These are phyloP conservation scores for Glareola pratincola DNA, from an alignment of 2,113 vertebrate genomes.

Conservation along the genomic window DNA sequence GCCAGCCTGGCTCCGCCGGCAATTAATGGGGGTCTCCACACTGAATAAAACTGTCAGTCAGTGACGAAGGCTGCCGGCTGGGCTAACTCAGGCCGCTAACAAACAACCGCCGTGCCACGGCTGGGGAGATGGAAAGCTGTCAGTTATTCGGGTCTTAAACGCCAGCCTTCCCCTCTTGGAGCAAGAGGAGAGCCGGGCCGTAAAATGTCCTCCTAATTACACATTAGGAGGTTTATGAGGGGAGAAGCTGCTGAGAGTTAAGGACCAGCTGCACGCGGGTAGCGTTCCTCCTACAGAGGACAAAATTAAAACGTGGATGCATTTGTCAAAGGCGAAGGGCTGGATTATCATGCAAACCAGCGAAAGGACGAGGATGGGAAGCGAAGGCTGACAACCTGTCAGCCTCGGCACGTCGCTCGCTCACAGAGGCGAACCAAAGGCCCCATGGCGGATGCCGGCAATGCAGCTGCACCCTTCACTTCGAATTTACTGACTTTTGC, in stretches of 20 bases:
- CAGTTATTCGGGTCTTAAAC: background rate
- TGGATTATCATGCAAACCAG: background rate
- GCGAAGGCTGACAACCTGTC: slow-evolving; percentile 32
- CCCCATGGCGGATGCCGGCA: background rate
- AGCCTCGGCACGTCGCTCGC: background rate
- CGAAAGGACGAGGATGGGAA: background rate
- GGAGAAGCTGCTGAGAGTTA: background rate
- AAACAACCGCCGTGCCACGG: background rate
- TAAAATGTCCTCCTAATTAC: slow-evolving; percentile 1
- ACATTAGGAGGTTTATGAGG: slow-evolving; percentile 6
- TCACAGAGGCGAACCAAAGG: background rate
- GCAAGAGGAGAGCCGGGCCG: background rate
- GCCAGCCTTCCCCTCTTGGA: background rate
- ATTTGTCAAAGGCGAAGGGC: slow-evolving; percentile 1
- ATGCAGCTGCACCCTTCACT: background rate
- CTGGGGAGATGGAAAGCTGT: background rate
- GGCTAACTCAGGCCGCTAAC: background rate
- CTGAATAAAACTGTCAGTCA: slow-evolving; percentile 42
- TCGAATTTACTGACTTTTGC: slow-evolving; percentile 25
- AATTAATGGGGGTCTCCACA: slow-evolving; percentile 37
- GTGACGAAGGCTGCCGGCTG: background rate
- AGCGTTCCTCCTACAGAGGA: background rate
- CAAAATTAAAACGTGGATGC: background rate
- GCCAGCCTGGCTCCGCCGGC: slow-evolving; percentile 4
- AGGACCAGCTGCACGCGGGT: accelerated